Conservation (phyloP, 2,797 vertebrate genomes). For the Alectoris magna region DNA sequence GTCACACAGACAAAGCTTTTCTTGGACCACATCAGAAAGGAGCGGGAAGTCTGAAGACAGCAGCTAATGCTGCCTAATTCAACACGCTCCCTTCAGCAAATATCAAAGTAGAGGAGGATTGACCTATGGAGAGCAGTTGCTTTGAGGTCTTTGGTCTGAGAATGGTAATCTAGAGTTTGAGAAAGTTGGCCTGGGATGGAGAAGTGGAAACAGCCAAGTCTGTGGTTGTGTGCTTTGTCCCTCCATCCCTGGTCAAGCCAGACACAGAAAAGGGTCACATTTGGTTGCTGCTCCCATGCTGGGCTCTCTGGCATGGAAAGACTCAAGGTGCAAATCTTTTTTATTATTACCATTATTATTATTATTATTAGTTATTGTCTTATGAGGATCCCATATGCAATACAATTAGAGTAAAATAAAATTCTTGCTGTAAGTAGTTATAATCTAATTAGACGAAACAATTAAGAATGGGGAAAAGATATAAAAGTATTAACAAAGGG, state of each 20-base stretch:
- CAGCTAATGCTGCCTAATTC: background rate
- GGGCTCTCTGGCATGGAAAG: background rate
- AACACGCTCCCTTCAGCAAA: background rate
- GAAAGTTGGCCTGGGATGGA: background rate
- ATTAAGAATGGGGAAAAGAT: slow-evolving; percentile 4
- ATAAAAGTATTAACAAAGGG: slow-evolving; percentile 22
- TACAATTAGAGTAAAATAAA: background rate
- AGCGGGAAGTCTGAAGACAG: background rate
- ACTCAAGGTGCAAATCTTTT: background rate
- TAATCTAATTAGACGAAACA: slow-evolving; percentile 43
- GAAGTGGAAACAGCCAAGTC: background rate
- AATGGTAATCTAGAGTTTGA: background rate
- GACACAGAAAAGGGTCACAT: background rate
- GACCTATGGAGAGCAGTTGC: background rate
- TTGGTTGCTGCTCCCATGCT: background rate
- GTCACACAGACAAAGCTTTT: background rate
- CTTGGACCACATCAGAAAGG: background rate
- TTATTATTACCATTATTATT: background rate
- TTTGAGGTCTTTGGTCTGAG: background rate
- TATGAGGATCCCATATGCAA: background rate
- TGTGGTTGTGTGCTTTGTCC: rapidly evolving
- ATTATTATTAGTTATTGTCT: slow-evolving; percentile 11
- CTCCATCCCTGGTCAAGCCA: background rate
- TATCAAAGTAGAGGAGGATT: background rate
- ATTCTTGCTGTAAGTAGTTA: slow-evolving; percentile 12